Evolutionary conservation across 2,888 invertebrate species (phyloP), one percentile per base, ranked within the genome.

Genomic region (Blastobasis lacticolella): DNA sequence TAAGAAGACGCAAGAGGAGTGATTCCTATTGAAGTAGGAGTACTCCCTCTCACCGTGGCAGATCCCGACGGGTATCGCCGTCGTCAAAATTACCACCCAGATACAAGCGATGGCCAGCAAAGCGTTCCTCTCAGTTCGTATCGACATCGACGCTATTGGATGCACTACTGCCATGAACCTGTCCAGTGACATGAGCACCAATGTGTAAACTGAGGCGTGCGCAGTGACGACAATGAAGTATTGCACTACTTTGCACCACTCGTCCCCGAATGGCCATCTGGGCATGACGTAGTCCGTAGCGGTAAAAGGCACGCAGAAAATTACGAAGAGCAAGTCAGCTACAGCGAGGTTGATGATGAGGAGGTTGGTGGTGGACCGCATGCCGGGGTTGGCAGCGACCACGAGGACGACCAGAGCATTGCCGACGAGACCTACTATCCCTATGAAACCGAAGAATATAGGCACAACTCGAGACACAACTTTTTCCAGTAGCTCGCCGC

Each of bases 291-390:
- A 97, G 69, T 95, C 95, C 10, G 95, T 93, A 0, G 96, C 97
- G 0, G 97, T 97, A 79, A 97, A 97, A 0, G 97, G 97, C 10
- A 97, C 96, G 82, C 97, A 97, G 81, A 97, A 95, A 50, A 96
- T 91, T 45, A 97, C 95, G 78, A 98, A 97, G 38, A 96, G 91
- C 38, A 98, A 88, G 77, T 97, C 97, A 42, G 97, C 97, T 37
- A 96, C 90, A 4, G 97, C 97, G 56, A 97, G 84, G 75, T 96
- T 97, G 56, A 97, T 94, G 64, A 97, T 97, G 38, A 97, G 90
- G 45, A 97, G 91, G 78, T 97, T 97, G 48, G 97, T 97, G 5
- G 97, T 97, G 41, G 95, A 96, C 64, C 97, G 90, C 97, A 97
- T 97, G 69, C 95, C 94, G 63, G 95, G 94, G 82, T 97, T 96